phyloP scores from a whole-genome alignment of 2,113 vertebrate species.

The Lipophrys pholis region DNA sequence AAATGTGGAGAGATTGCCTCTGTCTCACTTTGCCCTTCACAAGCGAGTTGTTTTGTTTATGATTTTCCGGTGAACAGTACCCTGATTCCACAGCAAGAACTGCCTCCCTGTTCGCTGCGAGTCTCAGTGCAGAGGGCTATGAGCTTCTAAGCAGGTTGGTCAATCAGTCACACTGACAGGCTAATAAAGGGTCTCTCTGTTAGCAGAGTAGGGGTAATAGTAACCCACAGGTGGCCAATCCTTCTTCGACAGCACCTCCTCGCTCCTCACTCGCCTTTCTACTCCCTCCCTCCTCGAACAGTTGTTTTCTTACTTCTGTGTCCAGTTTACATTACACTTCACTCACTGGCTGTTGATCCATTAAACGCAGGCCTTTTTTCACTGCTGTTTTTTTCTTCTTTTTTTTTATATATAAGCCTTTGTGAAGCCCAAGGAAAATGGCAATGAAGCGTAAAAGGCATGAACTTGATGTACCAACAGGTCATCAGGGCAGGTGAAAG shows the following conservation, averaged over 20 bases:
- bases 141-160: slow-evolving; percentile 35
- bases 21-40: slow-evolving; percentile 30
- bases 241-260: slow-evolving; percentile 31
- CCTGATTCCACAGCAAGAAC: neutral
- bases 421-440: no score
- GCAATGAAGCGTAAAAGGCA: slow-evolving; percentile 1
- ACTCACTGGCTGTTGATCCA: slow-evolving; percentile 16
- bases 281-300: slow-evolving; percentile 17
- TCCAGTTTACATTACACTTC: slow-evolving; percentile 34
- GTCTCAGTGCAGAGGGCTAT: slow-evolving; percentile 1
- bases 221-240: slow-evolving; percentile 49
- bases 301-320: slow-evolving; percentile 29
- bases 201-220: slow-evolving; percentile 38
- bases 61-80: slow-evolving; percentile 21
- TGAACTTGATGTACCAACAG: slow-evolving; percentile 16
- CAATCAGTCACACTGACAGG: slow-evolving; percentile 68
- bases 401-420: no score
- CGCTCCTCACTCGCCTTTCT: neutral
- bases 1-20: slow-evolving; percentile 16
- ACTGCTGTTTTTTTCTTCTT: no score
- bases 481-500: slow-evolving; percentile 29
- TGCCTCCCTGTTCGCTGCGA: neutral
- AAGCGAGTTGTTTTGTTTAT: slow-evolving; percentile 16
- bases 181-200: slow-evolving; percentile 61
- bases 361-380: slow-evolving; percentile 30